Conservation (phyloP, 2,113 vertebrate genomes). For the Apodemus speciosus region DNA sequence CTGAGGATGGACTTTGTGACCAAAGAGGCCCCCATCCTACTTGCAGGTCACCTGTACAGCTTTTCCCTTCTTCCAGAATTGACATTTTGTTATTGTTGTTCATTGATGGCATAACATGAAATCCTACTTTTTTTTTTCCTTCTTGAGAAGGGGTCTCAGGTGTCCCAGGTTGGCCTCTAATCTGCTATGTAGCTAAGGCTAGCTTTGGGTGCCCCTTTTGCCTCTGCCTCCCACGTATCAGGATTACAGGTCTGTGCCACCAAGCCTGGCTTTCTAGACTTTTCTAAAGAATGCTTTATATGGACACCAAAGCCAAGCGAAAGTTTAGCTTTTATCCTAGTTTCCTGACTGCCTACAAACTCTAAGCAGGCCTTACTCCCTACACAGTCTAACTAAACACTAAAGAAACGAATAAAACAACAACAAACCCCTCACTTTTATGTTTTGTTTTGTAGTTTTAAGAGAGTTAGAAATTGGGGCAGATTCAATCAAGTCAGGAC, state of each 20-base stretch:
- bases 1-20: neutral
- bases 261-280: neutral
- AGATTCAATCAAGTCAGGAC: neutral
- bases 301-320: neutral
- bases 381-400: neutral
- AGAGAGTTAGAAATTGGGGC: constrained; percentile 11
- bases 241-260: neutral
- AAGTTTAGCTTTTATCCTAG: neutral
- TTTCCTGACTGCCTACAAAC: neutral
- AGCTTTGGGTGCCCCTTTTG: too few species aligned
- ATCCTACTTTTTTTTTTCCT: neutral
- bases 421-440: neutral
- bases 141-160: neutral
- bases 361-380: neutral
- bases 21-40: neutral
- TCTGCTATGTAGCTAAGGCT: neutral
- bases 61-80: neutral
- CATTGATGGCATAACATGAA: neutral
- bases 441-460: neutral
- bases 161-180: neutral
- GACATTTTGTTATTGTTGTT: neutral
- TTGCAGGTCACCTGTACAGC: neutral
- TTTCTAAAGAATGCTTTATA: neutral
- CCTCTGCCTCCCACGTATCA: neutral
- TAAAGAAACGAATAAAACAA: neutral